Evolutionary conservation across 2,888 invertebrate species (phyloP), one percentile per base, ranked within the genome.

Genomic region (Amblyjoppa fuscipennis): DNA sequence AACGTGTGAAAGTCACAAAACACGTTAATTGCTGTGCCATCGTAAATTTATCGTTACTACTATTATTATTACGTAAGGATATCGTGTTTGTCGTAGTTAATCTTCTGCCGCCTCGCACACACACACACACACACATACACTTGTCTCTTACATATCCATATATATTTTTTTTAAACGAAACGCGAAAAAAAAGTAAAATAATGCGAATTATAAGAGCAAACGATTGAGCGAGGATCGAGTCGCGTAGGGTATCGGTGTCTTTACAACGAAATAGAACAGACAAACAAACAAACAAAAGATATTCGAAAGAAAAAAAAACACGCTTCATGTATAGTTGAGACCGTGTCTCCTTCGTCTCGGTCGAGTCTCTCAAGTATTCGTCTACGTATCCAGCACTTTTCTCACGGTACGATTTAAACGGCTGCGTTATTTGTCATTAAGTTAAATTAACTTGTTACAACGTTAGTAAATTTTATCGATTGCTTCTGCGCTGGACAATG

Each of bases 371-470:
- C 79, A 76, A 85, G 83, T 85, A 85, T 83, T 85, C 85, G 75
- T 77, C 75, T 73, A 59, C 45, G 82, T 87, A 88, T 87, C 83
- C 86, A 88, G 88, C 87, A 88, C 88, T 88, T 88, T 88, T 87
- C 86, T 80, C 75, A 66, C 41, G 71, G 73, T 83, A 83, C 68
- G 70, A 59, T 11, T 20, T 11, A 59, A 81, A 38, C 74, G 79
- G 75, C 28, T 79, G 70, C 79, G 75, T 86, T 86, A 71, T 73
- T 81, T 41, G 78, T 83, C 76, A 71, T 81, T 80, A 68, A 74
- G 59, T 82, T 70, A 78, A 85, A 61, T 28, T n/a, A 76, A 82
- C 84, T 87, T 87, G 88, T 88, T 88, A 53, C 71, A 84, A 84
- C 69, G 69, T 87, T 88, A 79, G 80, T 81, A 87, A 79, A 88